These are phyloP conservation scores for Pseudococcus longispinus DNA, from an alignment of 2,888 invertebrate species.

Conservation along the genomic window DNA sequence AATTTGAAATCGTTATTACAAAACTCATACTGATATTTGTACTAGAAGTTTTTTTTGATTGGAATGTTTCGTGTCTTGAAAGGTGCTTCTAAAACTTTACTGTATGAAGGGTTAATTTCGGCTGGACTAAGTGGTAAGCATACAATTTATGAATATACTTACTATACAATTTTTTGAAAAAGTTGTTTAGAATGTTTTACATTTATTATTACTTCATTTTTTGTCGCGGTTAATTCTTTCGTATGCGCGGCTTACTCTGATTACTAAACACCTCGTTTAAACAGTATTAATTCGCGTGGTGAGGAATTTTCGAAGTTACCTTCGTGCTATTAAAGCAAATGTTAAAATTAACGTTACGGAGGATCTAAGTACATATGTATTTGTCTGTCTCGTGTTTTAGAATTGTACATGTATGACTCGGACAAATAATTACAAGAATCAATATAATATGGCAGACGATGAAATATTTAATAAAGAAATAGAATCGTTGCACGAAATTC, in stretches of 20 bases:
- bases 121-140: conserved; percentile 10
- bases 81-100: conserved; percentile 31
- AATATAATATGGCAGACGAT: conserved; percentile 23
- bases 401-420: background rate
- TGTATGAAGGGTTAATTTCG: conserved; percentile 11
- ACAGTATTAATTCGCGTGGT: background rate
- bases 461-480: background rate
- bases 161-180: background rate
- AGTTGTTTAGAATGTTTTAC: background rate
- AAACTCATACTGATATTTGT: too few relatives aligned
- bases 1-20: too few relatives aligned
- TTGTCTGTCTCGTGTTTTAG: conserved; percentile 55
- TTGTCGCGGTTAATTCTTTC: background rate
- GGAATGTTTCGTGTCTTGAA: conserved; percentile 53
- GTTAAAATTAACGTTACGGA: background rate
- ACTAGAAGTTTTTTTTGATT: too few relatives aligned
- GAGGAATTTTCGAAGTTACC: background rate
- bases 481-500: background rate
- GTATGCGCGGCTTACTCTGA: background rate
- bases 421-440: background rate
- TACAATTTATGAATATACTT: background rate
- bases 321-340: background rate
- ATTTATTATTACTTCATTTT: background rate
- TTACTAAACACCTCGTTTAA: background rate
- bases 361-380: conserved; percentile 32